Evolutionary conservation across 2,797 vertebrate species (phyloP), one percentile per base, ranked within the genome.

Genomic region (Anguilla megastoma): DNA sequence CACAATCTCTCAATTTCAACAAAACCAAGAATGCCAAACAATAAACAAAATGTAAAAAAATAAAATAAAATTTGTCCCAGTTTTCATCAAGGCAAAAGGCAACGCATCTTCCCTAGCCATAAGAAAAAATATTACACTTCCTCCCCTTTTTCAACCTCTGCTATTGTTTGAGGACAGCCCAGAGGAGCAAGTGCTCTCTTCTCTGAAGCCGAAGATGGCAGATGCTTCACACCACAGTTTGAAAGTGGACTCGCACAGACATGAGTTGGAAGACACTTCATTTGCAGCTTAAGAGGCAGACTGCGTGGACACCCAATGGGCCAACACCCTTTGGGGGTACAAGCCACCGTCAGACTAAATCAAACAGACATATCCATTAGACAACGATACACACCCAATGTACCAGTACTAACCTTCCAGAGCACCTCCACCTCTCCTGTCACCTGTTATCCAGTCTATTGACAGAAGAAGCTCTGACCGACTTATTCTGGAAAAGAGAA

Each of bases 401-500:
- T 56, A 45, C 86, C 50, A 33, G 54, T 1, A 91, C 94, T 90
- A 8, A 95, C 95, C 94, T 91, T 71, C 80, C 0, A 86, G 58
- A 82, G 85, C n/a, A 45, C 80, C 63, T 84, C 89, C 74, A 87
- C 69, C 84, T 10, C 69, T 36, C 27, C 50, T 5, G 94, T 96
- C 96, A 96, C 93, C 96, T 95, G 93, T 88, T 87, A 18, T 92
- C 92, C 85, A 88, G 66, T 69, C 91, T 90, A 85, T 69, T 92
- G 85, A 91, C 91, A 54, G 90, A 90, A 63, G 93, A 91, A 9
- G 89, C 88, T 93, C 93, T 96, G 86, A 96, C 91, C 14, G 93
- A 94, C 92, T 96, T 96, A 93, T 95, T 95, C 96, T 97, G 79
- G 30, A 86, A 14, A 60, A 86, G 84, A 14, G 86, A 66, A 66